Conservation (phyloP, 53 echinoderm and acorn worm genomes). For the Stichopus horrens region DNA sequence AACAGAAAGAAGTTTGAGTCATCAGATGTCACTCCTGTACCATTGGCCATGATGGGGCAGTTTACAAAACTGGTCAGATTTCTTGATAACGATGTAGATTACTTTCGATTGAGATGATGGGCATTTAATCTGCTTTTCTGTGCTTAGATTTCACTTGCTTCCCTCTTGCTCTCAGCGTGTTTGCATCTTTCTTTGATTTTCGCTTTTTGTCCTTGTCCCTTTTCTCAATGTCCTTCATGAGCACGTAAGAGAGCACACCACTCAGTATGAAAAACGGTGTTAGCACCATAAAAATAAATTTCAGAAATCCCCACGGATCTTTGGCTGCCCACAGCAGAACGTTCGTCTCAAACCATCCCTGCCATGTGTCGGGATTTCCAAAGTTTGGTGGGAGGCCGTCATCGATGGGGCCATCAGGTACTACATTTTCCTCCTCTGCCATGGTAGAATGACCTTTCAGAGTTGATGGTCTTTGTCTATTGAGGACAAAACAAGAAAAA, state of each 20-base stretch:
- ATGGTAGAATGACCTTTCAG: background rate
- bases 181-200: conserved; percentile 86
- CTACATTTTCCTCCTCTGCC: conserved; percentile 27
- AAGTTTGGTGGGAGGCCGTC: conserved; percentile 23
- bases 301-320: conserved; percentile 93
- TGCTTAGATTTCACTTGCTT: conserved; percentile 65
- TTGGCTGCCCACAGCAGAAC: conserved; percentile 83
- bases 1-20: no score
- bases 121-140: conserved; percentile 68
- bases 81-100: background rate
- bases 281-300: conserved; percentile 78
- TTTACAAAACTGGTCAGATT: background rate
- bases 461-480: no score
- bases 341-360: conserved; percentile 89
- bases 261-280: conserved; percentile 94
- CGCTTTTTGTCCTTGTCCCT: conserved; percentile 95
- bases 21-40: no score
- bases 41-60: background rate
- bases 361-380: conserved; percentile 64
- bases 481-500: no score
- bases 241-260: conserved; percentile 83
- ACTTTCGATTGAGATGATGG: no score
- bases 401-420: conserved; percentile 23
- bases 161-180: conserved; percentile 80
- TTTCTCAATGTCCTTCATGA: conserved; percentile 96